Base-by-base conservation (phyloP, 2,113 vertebrate genomes). In the Buteo buteo region DNA sequence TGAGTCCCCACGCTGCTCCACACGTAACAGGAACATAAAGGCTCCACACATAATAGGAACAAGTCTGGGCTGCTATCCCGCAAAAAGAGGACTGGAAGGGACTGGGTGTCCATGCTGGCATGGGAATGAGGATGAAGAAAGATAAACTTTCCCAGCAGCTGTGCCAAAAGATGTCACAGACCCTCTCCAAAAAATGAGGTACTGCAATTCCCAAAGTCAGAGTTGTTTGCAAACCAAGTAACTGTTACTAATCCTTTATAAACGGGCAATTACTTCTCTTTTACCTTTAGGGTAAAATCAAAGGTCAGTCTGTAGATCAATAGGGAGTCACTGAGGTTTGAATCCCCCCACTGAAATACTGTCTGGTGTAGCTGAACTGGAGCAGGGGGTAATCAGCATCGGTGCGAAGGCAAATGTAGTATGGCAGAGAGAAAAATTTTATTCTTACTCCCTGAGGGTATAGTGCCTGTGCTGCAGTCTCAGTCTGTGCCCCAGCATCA, bases 1-100 rank as follows among this genome's bases (percentile, higher is more conserved):
- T 5, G 16, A 72, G 42, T 44, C 20, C 22, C 38, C 42, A 67
- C n/a, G 29, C 28, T 42, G 29, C 17, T 57, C 47, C 69, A 66
- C 21, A 36, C 11, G 16, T 78, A 55, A 42, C 9, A n/a, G n/a
- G 15, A 92, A 76, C 22, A 70, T 20, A 61, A 67, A 57, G 16
- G 26, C 10, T 88, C 38, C 44, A 11, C 16, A 17, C 0, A 0
- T 40, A 49, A 45, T 5, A 67, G 45, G 73, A 92, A 42, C 0
- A 3, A 57, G 25, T 31, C 21, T 49, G 42, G 19, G 36, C 45
- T 79, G 47, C 54, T 84, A 4, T 79, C 90, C 31, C 44, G 18
- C 21, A 17, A 66, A 40, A 74, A 77, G 25, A 79, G 28, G 24
- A 85, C 32, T 54, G 29, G 32, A 83, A 64, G 32, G 65, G 32